Evolutionary conservation across 2,113 vertebrate species (phyloP).

Genomic region (Brachirus orientalis): DNA sequence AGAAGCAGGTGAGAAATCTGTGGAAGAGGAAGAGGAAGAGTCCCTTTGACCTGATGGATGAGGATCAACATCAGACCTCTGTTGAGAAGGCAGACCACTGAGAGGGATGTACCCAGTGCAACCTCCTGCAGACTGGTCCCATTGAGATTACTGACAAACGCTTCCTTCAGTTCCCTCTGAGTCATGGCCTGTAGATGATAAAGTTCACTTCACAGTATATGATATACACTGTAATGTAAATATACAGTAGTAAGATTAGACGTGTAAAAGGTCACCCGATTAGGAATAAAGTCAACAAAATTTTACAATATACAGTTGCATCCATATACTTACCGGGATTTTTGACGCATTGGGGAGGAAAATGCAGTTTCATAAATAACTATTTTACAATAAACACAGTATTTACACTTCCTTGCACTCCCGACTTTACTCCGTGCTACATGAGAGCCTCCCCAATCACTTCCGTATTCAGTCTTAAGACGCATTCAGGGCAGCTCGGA

Average conservation of each 20-base stretch:
- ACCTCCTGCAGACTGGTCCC: constrained; percentile 91
- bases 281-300: background rate
- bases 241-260: background rate
- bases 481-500: constrained; percentile 31
- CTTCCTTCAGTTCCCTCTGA: constrained; percentile 87
- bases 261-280: background rate
- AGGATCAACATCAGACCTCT: constrained; percentile 87
- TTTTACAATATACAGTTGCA: background rate
- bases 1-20: constrained; percentile 79
- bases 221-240: too few relatives aligned
- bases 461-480: constrained; percentile 44
- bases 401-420: too few relatives aligned
- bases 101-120: constrained; percentile 81
- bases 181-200: constrained; percentile 85
- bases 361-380: constrained; percentile 4
- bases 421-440: too few relatives aligned
- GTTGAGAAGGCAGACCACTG: constrained; percentile 85
- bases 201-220: too few relatives aligned
- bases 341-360: background rate
- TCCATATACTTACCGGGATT: constrained; percentile 7
- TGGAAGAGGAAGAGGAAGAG: constrained; percentile 71
- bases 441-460: background rate
- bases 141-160: constrained; percentile 91
- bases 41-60: constrained; percentile 68
- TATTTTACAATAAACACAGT: constrained; percentile 22